These are phyloP conservation scores for Cataglyphis albicans DNA, from an alignment of 2,888 invertebrate species.

Conservation along the genomic window DNA sequence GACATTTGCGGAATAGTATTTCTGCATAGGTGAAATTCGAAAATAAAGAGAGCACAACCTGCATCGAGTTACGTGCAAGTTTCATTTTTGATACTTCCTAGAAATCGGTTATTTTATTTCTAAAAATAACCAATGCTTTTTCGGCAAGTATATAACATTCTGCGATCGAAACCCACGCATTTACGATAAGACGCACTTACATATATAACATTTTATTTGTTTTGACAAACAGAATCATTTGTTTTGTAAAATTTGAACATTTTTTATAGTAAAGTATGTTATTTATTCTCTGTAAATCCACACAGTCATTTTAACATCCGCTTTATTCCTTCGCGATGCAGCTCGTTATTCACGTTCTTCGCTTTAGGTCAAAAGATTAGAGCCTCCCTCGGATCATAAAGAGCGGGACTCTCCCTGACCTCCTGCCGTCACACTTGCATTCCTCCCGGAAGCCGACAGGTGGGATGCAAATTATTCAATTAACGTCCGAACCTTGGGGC, in stretches of 20 bases:
- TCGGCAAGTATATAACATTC: not conserved
- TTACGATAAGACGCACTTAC: constrained; percentile 5
- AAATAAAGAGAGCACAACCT: constrained; percentile 48
- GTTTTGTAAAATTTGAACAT: constrained; percentile 7
- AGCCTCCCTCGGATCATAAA: constrained; percentile 52
- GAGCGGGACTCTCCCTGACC: constrained; percentile 68
- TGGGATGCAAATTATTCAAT: constrained; percentile 84
- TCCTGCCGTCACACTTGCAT: constrained; percentile 60
- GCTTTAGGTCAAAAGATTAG: constrained; percentile 55
- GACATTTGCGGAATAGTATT: constrained; percentile 71
- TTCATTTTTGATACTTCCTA: constrained; percentile 31
- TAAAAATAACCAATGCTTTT: not conserved
- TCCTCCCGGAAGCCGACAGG: constrained; percentile 78
- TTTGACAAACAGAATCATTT: constrained; percentile 9
- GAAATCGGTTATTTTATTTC: constrained; percentile 34
- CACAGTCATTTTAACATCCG: not conserved
- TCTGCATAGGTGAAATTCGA: constrained; percentile 75
- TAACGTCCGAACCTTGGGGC: constrained; percentile 74
- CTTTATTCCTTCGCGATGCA: constrained; percentile 21
- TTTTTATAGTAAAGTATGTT: constrained; percentile 22
- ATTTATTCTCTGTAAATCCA: constrained; percentile 25
- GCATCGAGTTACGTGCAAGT: constrained; percentile 55
- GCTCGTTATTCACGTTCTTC: constrained; percentile 28
- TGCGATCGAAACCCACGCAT: constrained; percentile 1
- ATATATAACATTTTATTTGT: not conserved